Percentiles rank a stretch among this genome's conserved stretches.
These are phyloP conservation scores for Trialeurodes vaporariorum DNA, from an alignment of 1,140 invertebrate species.

Conservation along the genomic window DNA sequence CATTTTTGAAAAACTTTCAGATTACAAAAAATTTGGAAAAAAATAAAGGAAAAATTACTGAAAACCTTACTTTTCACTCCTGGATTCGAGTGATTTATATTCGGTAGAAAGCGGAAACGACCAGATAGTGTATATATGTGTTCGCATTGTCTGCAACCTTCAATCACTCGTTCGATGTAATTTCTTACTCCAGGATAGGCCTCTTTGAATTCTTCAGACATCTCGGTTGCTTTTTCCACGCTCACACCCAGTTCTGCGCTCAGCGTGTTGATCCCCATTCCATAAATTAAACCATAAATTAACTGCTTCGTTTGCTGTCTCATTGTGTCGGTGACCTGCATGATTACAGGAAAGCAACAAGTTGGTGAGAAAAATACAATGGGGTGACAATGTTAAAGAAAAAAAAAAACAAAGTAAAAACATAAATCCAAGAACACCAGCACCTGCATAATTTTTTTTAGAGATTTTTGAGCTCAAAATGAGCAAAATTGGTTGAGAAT, in stretches of 20 bases:
- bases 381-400: too few relatives aligned
- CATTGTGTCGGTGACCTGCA: constrained; percentile 55
- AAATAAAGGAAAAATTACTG: not conserved
- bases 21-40: too few relatives aligned
- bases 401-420: too few relatives aligned
- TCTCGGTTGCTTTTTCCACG: constrained; percentile 63
- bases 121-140: constrained; percentile 74
- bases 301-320: constrained; percentile 84
- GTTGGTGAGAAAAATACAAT: too few relatives aligned
- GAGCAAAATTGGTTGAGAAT: too few relatives aligned
- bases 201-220: constrained; percentile 71
- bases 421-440: too few relatives aligned
- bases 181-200: constrained; percentile 56
- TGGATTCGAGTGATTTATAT: constrained; percentile 52
- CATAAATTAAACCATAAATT: constrained; percentile 95
- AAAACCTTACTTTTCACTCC: constrained; percentile 43
- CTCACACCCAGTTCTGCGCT: constrained; percentile 65
- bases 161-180: constrained; percentile 54
- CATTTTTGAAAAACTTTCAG: too few relatives aligned
- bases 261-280: constrained; percentile 84
- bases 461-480: too few relatives aligned
- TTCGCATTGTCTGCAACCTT: constrained; percentile 54
- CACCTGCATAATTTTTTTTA: too few relatives aligned
- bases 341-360: constrained; percentile 15
- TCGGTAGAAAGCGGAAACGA: constrained; percentile 62